Evolutionary conservation across 2,113 vertebrate genomes (phyloP).

Genomic region (Gasterosteus nipponicus): DNA sequence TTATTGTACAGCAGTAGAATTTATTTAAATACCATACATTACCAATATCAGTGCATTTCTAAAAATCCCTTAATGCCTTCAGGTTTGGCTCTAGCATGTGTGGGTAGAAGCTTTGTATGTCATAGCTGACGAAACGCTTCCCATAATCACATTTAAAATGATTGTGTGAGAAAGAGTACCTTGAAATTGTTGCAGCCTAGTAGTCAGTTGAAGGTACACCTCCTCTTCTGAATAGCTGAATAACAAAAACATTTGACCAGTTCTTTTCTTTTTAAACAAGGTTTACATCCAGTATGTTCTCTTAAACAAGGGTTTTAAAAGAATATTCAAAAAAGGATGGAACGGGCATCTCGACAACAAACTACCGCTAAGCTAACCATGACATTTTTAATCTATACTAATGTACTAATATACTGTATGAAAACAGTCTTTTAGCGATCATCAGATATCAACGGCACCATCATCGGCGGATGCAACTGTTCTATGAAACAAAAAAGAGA

Average conservation of each 20-base stretch:
- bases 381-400: not conserved
- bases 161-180: slow-evolving; percentile 72
- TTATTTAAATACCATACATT: no score
- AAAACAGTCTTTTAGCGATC: not conserved
- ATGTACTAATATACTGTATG: not conserved
- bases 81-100: not conserved
- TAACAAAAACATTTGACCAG: slow-evolving; percentile 15
- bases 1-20: no score
- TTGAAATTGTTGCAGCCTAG: slow-evolving; percentile 83
- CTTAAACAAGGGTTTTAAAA: no score
- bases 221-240: slow-evolving; percentile 85
- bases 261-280: not conserved
- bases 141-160: not conserved
- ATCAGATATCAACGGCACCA: not conserved
- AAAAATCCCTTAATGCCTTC: no score
- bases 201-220: slow-evolving; percentile 69
- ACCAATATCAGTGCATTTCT: no score
- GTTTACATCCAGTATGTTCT: no score
- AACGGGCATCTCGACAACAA: not conserved
- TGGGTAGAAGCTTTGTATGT: not conserved
- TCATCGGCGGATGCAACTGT: not conserved
- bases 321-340: not conserved
- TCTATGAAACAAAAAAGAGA: not conserved
- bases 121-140: not conserved
- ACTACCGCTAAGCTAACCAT: not conserved